Conservation (phyloP, 2,888 invertebrate species). For the Lasius platythorax region DNA sequence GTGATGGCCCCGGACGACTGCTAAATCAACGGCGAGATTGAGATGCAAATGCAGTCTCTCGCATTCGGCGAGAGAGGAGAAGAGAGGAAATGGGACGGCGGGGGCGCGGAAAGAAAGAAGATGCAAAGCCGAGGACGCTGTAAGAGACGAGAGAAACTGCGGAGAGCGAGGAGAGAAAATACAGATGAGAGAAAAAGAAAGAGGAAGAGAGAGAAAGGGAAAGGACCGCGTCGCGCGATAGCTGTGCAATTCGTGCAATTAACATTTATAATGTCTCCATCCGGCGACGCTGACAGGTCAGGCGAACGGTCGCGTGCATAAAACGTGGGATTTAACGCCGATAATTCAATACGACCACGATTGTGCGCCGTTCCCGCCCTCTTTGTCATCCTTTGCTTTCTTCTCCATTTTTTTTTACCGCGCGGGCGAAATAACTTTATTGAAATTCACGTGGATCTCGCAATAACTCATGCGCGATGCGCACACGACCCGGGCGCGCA, state of each 20-base stretch:
- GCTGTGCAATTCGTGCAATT: conserved; percentile 82
- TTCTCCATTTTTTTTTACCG: conserved; percentile 11
- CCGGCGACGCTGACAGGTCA: conserved; percentile 71
- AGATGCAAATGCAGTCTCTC: conserved; percentile 80
- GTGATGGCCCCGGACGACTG: conserved; percentile 76
- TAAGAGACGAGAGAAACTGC: conserved; percentile 23
- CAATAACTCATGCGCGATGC: conserved; percentile 77
- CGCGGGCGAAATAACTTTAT: conserved; percentile 77
- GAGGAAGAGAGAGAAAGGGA: conserved; percentile 57
- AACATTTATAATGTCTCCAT: conserved; percentile 84
- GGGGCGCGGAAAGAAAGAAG: conserved; percentile 18
- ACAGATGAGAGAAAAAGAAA: conserved; percentile 12
- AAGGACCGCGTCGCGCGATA: conserved; percentile 73
- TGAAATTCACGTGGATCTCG: conserved; percentile 79
- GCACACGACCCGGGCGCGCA: conserved; percentile 36
- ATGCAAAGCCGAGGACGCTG: conserved; percentile 24
- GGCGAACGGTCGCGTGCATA: conserved; percentile 59
- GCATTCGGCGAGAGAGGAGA: conserved; percentile 48
- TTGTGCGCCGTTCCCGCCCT: conserved; percentile 64
- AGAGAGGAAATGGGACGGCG: conserved; percentile 49
- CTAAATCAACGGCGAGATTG: conserved; percentile 82
- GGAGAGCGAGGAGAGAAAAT: conserved; percentile 2
- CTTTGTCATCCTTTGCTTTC: conserved; percentile 24
- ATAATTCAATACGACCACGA: conserved; percentile 78
- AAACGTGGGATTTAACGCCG: conserved; percentile 79